Conservation (phyloP, 2,113 vertebrate species). For the Rhinolophus sinicus region DNA sequence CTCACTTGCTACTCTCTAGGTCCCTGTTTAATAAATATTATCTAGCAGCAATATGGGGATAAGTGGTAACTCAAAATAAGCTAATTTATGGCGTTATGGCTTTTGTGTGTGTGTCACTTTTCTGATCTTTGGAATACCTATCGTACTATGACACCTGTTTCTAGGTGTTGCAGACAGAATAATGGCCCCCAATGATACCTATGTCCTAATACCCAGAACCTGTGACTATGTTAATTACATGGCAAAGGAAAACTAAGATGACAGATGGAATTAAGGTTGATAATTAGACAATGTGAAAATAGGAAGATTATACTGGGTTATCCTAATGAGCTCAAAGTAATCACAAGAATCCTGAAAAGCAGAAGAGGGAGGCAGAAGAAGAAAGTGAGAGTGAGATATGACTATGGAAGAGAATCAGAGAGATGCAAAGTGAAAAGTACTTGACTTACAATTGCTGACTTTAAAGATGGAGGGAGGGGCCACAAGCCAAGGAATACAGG, state of each 20-base stretch:
- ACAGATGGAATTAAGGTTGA: background rate
- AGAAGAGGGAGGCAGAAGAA: background rate
- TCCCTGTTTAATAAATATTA: background rate
- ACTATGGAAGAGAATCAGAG: background rate
- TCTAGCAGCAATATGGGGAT: background rate
- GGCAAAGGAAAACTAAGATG: background rate
- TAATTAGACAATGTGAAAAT: background rate
- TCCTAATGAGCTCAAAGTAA: background rate
- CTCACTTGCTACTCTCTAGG: background rate
- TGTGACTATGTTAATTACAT: background rate
- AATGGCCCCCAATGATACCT: background rate
- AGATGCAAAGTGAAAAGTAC: background rate
- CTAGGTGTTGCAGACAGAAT: background rate
- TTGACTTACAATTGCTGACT: background rate
- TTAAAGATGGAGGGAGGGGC: background rate
- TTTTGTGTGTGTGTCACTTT: background rate
- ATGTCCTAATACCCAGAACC: background rate
- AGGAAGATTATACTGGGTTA: background rate
- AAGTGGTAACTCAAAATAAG: background rate
- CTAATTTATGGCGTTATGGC: background rate
- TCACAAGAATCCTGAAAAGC: background rate
- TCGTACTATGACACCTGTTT: background rate
- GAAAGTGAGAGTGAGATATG: background rate
- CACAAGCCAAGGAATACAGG: background rate
- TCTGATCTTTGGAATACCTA: background rate